These are phyloP conservation scores for Esox niger DNA, from an alignment of 2,113 vertebrate species.

Conservation along the genomic window DNA sequence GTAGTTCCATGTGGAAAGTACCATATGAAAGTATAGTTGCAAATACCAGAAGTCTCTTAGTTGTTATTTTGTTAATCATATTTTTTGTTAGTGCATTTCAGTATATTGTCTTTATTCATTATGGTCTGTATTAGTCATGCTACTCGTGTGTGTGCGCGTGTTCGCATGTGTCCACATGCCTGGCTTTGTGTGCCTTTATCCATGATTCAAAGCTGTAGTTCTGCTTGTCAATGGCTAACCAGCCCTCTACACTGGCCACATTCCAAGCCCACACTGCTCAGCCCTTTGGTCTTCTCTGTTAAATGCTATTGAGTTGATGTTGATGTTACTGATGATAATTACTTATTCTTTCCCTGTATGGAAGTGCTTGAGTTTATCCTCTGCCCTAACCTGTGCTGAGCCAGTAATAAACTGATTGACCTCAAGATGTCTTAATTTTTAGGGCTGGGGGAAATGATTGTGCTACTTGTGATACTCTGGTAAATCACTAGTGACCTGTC, in stretches of 20 bases:
- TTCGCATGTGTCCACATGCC: too few species aligned
- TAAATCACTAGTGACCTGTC: neutral
- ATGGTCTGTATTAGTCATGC: too few species aligned
- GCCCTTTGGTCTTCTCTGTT: neutral
- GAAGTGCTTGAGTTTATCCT: neutral
- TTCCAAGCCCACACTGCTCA: too few species aligned
- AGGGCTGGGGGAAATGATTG: neutral
- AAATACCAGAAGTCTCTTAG: neutral
- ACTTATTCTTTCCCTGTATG: neutral
- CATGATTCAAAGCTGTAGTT: too few species aligned
- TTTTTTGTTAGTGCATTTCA: too few species aligned
- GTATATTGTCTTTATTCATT: too few species aligned
- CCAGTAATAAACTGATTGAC: neutral
- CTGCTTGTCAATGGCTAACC: too few species aligned
- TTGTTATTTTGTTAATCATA: too few species aligned
- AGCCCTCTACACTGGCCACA: too few species aligned
- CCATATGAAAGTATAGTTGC: neutral
- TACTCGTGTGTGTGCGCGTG: too few species aligned
- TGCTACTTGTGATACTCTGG: neutral
- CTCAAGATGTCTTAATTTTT: neutral
- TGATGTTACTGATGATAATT: neutral
- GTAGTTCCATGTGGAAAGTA: slow-evolving; percentile 1
- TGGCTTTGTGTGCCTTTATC: too few species aligned
- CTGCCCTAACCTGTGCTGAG: neutral
- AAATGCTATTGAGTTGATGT: neutral